Percentiles rank a stretch among this genome's conserved stretches.
Evolutionary conservation across 2,113 vertebrate genomes (phyloP).

Genomic region (Meriones unguiculatus): DNA sequence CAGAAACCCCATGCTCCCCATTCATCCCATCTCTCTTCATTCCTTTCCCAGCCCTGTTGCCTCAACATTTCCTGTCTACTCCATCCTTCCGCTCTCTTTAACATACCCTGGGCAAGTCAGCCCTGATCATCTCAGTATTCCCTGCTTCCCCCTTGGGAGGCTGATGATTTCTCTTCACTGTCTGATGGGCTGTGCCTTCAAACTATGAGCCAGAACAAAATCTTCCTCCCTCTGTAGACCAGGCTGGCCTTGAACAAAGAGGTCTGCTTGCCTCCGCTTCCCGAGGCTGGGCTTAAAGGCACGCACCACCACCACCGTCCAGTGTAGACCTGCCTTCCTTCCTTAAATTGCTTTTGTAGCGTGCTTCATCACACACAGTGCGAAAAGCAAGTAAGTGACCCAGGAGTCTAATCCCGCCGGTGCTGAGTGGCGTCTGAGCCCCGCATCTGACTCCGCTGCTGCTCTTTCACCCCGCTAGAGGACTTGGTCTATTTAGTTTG

Average conservation of each 20-base stretch:
- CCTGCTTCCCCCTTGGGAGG: neutral
- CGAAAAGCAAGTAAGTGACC: neutral
- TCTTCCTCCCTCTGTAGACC: neutral
- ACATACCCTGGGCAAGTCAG: neutral
- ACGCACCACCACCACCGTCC: accelerated
- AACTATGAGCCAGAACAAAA: neutral
- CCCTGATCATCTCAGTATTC: too few species aligned
- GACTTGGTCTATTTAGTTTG: neutral
- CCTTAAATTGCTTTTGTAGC: neutral
- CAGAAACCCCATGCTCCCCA: too few species aligned
- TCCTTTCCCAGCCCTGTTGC: too few species aligned
- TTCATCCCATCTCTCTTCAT: neutral
- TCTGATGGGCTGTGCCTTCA: too few species aligned
- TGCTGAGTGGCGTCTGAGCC: neutral
- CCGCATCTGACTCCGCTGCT: neutral
- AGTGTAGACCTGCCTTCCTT: neutral
- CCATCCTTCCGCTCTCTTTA: neutral
- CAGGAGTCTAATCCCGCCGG: accelerated
- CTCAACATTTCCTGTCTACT: neutral
- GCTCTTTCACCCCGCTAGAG: neutral
- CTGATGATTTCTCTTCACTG: too few species aligned
- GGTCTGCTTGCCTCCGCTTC: neutral
- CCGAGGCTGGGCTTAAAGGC: neutral
- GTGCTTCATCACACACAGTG: neutral
- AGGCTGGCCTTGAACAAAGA: neutral